Evolutionary conservation across 2,113 vertebrate species (phyloP), one percentile per base, ranked within the genome.

Genomic region (Percopsis transmontana): DNA sequence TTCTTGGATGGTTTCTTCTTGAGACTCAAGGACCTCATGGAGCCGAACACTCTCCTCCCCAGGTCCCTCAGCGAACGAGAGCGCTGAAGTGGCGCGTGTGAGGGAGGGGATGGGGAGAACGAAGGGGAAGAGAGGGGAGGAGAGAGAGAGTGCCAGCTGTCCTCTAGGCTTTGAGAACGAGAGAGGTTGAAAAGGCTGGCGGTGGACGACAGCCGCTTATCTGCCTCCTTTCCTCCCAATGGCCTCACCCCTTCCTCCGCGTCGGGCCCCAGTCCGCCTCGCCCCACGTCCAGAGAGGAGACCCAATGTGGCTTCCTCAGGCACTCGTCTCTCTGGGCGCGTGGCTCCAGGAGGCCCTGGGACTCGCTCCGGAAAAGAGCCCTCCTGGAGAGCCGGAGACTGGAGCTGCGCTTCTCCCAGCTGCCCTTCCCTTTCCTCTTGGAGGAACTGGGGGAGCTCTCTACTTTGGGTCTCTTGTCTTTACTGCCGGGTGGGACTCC

Each of bases 41-140:
- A 93, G 60, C 92, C 89, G 60, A 93, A 93, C 42, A 94, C 80
- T 62, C 84, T 90, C 68, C 89, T 90, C 44, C 92, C 92, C 65
- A 94, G 85, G 78, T 94, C 93, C 58, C 91, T 91, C 66, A 94
- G 87, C 0, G 93, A 94, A 18, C 86, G 83, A 40, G 93, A 92
- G 39, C 93, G 91, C 38, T 88, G 91, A 21, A 94, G 87, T 54
- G 87, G 76, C 33, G 77, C 78, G 57, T 79, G 77, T 1, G 77
- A 79, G 7, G 91, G 88, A 44, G 91, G 91, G 2, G 92, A 91
- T 13, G 92, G 91, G 19, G 91, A 93, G 21, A 91, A 87, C 0
- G 92, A 92, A 3, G 92, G 89, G 8, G 92, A 93, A 42, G 92
- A 93, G 19, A 93, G 90, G 19, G 92, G 83, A 23, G 85, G 91